These are phyloP conservation scores for Stomorhina lunata DNA, from an alignment of 2,888 invertebrate species.

Conservation along the genomic window DNA sequence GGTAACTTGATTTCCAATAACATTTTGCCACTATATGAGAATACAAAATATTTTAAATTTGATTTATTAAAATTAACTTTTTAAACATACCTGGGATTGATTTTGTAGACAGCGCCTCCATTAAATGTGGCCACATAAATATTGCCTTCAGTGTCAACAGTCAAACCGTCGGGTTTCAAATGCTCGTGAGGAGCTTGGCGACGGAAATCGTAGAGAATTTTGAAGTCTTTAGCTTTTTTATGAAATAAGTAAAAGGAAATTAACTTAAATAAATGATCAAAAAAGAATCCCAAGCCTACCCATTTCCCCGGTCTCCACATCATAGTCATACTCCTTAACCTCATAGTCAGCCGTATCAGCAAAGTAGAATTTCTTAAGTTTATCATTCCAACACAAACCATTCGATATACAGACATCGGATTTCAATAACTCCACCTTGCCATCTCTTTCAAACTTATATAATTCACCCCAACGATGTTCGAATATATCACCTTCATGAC, in stretches of 20 bases:
- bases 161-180: slow-evolving; percentile 88
- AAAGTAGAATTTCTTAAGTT: slow-evolving; percentile 85
- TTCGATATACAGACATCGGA: slow-evolving; percentile 85
- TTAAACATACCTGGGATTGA: slow-evolving; percentile 78
- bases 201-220: slow-evolving; percentile 81
- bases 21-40: slow-evolving; percentile 80
- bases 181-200: too few relatives aligned
- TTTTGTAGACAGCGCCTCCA: slow-evolving; percentile 82
- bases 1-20: slow-evolving; percentile 84
- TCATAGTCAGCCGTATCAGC: slow-evolving; percentile 86
- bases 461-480: slow-evolving; percentile 76
- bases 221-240: not conserved
- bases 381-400: slow-evolving; percentile 88
- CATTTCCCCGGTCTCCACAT: slow-evolving; percentile 84
- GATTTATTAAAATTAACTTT: not conserved
- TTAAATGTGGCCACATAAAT: slow-evolving; percentile 89
- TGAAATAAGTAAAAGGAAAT: not conserved
- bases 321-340: slow-evolving; percentile 87
- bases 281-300: slow-evolving; percentile 80
- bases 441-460: slow-evolving; percentile 73
- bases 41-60: not conserved
- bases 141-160: slow-evolving; percentile 88
- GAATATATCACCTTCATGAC: slow-evolving; percentile 74
- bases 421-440: slow-evolving; percentile 71
- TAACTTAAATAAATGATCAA: not conserved